phyloP scores from a whole-genome alignment of 2,797 vertebrate genomes.

The Valencia hispanica region DNA sequence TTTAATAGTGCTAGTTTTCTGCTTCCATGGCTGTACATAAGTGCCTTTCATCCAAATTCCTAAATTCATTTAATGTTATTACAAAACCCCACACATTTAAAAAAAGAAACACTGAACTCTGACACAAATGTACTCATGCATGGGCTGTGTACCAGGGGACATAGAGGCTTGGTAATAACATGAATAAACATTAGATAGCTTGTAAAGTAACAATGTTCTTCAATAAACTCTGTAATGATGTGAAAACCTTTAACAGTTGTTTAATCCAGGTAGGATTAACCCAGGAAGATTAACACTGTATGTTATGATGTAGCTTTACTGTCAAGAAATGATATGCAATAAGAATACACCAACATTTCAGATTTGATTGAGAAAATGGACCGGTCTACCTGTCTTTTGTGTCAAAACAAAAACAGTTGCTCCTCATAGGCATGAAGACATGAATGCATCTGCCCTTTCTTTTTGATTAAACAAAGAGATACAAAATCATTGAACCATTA shows the following conservation, averaged over 20 bases:
- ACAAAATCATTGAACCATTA: conserved; percentile 49
- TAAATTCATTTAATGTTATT: conserved; percentile 37
- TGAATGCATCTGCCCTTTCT: conserved; percentile 37
- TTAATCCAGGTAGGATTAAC: not conserved
- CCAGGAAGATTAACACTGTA: not conserved
- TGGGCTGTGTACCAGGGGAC: conserved; percentile 10
- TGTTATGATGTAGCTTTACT: not conserved
- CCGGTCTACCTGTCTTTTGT: not conserved
- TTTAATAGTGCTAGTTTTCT: not conserved
- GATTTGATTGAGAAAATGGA: not conserved
- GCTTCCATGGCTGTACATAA: not conserved
- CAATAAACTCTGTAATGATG: not conserved
- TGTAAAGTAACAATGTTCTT: conserved; percentile 15
- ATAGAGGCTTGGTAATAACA: not conserved
- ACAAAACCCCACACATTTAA: not conserved
- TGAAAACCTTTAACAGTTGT: not conserved
- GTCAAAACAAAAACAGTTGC: conserved; percentile 1
- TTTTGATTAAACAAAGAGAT: conserved; percentile 45
- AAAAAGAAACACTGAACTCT: conserved; percentile 12
- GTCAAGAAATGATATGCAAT: not conserved
- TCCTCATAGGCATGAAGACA: conserved; percentile 14
- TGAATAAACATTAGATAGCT: conserved; percentile 23
- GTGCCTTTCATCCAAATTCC: conserved; percentile 34
- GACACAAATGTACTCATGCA: conserved; percentile 19
- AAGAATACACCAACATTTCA: not conserved